Conservation (phyloP, 2,113 vertebrate species). For the Etheostoma spectabile region DNA sequence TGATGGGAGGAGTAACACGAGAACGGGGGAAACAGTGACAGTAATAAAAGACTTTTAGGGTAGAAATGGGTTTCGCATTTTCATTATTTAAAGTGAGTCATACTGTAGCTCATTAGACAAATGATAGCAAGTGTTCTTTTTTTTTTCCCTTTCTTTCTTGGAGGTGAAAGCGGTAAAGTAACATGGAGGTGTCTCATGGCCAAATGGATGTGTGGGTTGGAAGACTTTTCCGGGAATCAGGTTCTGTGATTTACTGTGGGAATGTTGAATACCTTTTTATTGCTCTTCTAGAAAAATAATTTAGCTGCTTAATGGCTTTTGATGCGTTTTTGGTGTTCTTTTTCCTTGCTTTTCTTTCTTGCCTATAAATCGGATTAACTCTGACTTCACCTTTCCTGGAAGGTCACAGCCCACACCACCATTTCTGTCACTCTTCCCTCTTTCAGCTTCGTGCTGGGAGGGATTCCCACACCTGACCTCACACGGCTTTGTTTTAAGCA, state of each 20-base stretch:
- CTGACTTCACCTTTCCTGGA: slow-evolving; percentile 58
- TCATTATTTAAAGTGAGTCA: slow-evolving; percentile 51
- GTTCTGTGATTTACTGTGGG: slow-evolving; percentile 58
- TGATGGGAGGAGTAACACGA: not conserved
- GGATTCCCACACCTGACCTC: slow-evolving; percentile 64
- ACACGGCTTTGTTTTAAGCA: slow-evolving; percentile 44
- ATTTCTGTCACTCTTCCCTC: slow-evolving; percentile 21
- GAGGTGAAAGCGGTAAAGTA: slow-evolving; percentile 50
- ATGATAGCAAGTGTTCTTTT: slow-evolving; percentile 55
- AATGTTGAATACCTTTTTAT: slow-evolving; percentile 64
- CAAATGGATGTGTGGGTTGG: slow-evolving; percentile 53
- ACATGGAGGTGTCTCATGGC: slow-evolving; percentile 27
- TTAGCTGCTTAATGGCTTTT: slow-evolving; percentile 52
- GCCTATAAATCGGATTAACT: slow-evolving; percentile 38
- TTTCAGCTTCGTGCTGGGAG: slow-evolving; percentile 28
- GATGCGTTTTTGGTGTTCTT: slow-evolving; percentile 52
- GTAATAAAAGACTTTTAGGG: slow-evolving; percentile 36
- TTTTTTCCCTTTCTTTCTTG: slow-evolving; percentile 44
- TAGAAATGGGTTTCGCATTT: slow-evolving; percentile 56
- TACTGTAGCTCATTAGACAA: slow-evolving; percentile 55
- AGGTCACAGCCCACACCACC: slow-evolving; percentile 48
- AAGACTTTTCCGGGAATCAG: slow-evolving; percentile 59
- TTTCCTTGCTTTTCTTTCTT: slow-evolving; percentile 18
- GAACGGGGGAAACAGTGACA: slow-evolving; percentile 13
- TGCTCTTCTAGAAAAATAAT: slow-evolving; percentile 61